phyloP scores from a whole-genome alignment of 2,113 vertebrate genomes.

The Fregata magnificens region DNA sequence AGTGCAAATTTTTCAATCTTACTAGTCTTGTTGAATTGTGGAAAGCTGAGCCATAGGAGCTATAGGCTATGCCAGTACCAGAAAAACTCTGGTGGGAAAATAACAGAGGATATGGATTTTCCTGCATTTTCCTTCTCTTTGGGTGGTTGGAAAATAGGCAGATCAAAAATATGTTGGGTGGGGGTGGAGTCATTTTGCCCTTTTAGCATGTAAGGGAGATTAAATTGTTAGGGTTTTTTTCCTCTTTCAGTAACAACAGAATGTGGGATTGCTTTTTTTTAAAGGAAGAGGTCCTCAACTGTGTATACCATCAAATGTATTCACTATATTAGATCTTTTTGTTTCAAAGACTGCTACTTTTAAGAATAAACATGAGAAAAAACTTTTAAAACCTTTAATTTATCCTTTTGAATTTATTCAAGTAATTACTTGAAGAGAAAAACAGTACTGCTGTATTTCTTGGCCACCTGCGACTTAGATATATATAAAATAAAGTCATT shows the following conservation, averaged over 20 bases:
- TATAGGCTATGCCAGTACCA: not conserved
- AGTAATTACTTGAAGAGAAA: not conserved
- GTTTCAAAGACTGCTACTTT: not conserved
- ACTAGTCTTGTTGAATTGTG: not conserved
- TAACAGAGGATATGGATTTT: not conserved
- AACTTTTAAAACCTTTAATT: not conserved
- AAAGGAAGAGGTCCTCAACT: not conserved
- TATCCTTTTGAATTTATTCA: not conserved
- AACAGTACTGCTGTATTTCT: not conserved
- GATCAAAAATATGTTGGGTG: not conserved
- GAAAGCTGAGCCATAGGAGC: not conserved
- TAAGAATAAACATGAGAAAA: not conserved
- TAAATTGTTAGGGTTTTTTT: fast-evolving
- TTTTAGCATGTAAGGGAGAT: not conserved
- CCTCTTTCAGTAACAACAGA: not conserved
- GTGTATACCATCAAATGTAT: not conserved
- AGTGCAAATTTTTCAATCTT: not conserved
- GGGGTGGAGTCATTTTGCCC: not conserved
- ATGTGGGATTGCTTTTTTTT: not conserved
- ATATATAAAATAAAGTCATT: not conserved
- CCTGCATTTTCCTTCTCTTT: not conserved
- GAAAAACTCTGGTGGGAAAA: not conserved
- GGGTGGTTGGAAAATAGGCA: not conserved
- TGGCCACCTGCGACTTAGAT: not conserved
- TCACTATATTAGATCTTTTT: not conserved